Base-by-base conservation (phyloP, 1,140 invertebrate genomes). In the Drosophila kanapiae region DNA sequence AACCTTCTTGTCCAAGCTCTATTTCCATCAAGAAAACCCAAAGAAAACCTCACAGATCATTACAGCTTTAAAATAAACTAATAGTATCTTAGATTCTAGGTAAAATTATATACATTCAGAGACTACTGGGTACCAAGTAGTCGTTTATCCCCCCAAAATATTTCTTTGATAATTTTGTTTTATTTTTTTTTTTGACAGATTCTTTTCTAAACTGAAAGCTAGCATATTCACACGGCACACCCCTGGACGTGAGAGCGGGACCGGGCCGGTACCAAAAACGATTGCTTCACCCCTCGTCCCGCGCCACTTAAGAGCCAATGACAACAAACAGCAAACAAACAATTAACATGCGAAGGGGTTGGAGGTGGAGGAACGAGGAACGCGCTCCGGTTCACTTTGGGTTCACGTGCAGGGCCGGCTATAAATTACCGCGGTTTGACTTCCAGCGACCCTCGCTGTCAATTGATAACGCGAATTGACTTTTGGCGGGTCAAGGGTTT, bases 241-340 rank as follows among this genome's bases (percentile, higher is more conserved):
- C 49, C 62, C 62, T 43, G 62, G 47, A 18, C 62, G 33, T 9
- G 64, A 45, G 47, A 35, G 27, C 61, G 18, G 10, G 11, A 53
- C 31, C 57, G 35, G 18, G 13, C 3, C 45, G 45, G 43, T 10
- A 45, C 10, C 10, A 23, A 47, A 4, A 1, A 8, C 11, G 7
- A 54, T 35, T 9, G 8, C 33, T 37, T 37, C 60, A 68, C 69
- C 63, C 78, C 75, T 65, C 69, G 54, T 57, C 75, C 77, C 69
- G 68, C 74, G 74, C 56, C 69, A 79, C 82, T 90, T 80, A 82
- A 86, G 76, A 70, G 77, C 65, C 79, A 90, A 75, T 92, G 91
- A 92, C 91, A 92, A 92, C 85, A 91, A 77, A 84, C 80, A 84
- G 85, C 84, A 91, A 91, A 91, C 90, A 91, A 92, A 92, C 91